Conservation (phyloP, 2,888 invertebrate genomes). For the Synergus gifuensis region DNA sequence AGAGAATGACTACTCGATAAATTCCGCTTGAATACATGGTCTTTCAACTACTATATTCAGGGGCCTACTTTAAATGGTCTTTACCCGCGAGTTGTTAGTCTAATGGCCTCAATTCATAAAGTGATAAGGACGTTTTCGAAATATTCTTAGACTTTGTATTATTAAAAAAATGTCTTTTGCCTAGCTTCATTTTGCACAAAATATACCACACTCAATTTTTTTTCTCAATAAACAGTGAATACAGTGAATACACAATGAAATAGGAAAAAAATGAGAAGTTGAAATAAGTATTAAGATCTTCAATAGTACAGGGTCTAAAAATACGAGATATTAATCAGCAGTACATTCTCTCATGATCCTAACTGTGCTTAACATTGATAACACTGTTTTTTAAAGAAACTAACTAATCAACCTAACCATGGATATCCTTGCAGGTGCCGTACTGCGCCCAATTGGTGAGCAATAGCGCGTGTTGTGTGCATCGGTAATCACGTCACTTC, state of each 20-base stretch:
- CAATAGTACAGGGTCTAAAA: background rate
- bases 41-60: background rate
- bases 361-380: background rate
- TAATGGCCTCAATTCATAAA: background rate
- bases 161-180: background rate
- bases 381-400: background rate
- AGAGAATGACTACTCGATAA: background rate
- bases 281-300: background rate
- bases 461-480: conserved; percentile 97
- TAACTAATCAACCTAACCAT: conserved; percentile 76
- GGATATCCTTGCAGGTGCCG: conserved; percentile 87
- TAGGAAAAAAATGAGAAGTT: background rate
- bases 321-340: background rate
- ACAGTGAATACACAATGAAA: too few relatives aligned
- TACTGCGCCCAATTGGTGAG: conserved; percentile 96
- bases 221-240: background rate
- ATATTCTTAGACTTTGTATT: background rate
- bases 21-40: background rate
- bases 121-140: background rate
- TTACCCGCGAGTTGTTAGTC: background rate
- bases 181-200: background rate
- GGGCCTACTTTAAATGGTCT: background rate
- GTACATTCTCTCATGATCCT: background rate
- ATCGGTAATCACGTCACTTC: conserved; percentile 93
- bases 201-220: too few relatives aligned